phyloP scores from a whole-genome alignment of 2,888 invertebrate genomes.

The Saturnia pavonia region DNA sequence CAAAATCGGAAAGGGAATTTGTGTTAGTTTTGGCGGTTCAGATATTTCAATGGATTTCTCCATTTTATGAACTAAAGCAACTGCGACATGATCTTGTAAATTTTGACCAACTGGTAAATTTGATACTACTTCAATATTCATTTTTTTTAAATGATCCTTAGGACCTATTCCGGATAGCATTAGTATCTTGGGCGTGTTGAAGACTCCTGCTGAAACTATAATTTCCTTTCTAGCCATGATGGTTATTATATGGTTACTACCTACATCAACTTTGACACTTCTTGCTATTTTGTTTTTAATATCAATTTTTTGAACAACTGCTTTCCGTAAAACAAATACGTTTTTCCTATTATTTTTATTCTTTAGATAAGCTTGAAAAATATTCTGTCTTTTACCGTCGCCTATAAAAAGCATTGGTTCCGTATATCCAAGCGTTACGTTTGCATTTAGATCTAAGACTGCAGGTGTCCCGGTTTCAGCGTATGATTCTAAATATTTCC shows the following conservation, averaged over 20 bases:
- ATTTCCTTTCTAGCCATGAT: slow-evolving; percentile 62
- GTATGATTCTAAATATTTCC: slow-evolving; percentile 53
- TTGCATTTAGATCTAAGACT: slow-evolving; percentile 31
- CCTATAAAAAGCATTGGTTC: slow-evolving; percentile 66
- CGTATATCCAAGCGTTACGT: slow-evolving; percentile 59
- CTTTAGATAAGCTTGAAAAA: slow-evolving; percentile 70
- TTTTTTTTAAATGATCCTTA: slow-evolving; percentile 44
- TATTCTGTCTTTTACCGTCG: slow-evolving; percentile 68
- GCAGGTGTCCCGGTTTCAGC: slow-evolving; percentile 60
- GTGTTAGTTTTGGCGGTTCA: slow-evolving; percentile 36
- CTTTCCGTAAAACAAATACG: slow-evolving; percentile 62
- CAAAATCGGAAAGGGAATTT: slow-evolving; percentile 39
- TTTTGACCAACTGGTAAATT: slow-evolving; percentile 69
- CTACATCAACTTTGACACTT: slow-evolving; percentile 18
- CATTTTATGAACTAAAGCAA: slow-evolving; percentile 44
- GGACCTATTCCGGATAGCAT: slow-evolving; percentile 76
- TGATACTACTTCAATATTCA: slow-evolving; percentile 55
- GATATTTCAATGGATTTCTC: slow-evolving; percentile 44
- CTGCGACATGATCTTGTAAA: slow-evolving; percentile 65
- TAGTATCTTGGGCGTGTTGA: slow-evolving; percentile 68
- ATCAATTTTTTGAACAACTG: slow-evolving; percentile 68
- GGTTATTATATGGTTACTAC: slow-evolving; percentile 39
- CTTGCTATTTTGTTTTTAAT: slow-evolving; percentile 64
- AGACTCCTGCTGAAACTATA: slow-evolving; percentile 65
- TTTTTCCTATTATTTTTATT: slow-evolving; percentile 47